Evolutionary conservation across 2,113 vertebrate genomes (phyloP), one percentile per base, ranked within the genome.

Genomic region (Nothocercus nigrocapillus): DNA sequence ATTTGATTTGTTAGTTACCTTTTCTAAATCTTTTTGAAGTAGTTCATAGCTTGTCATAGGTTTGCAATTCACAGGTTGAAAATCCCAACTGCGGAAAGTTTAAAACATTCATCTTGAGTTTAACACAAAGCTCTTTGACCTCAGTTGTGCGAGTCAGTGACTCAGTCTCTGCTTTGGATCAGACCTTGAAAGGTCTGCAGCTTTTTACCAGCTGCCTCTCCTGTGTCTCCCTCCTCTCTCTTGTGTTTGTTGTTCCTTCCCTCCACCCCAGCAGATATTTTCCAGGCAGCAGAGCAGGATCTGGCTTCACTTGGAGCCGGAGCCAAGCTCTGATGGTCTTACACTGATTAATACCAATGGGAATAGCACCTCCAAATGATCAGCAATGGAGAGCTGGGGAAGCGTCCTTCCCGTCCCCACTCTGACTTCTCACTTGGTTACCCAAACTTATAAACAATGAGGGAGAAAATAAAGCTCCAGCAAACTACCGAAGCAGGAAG

Each of bases 261-360:
- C 56, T 34, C 64, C 92, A 88, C 9, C n/a, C 80, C 62, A 72
- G 28, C 64, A 74, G 89, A 89, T 75, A 67, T 93, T 95, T 95
- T 93, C 75, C 79, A 89, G 90, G 80, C 80, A 79, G 54, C 61
- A 74, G 44, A 66, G 44, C 45, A 74, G 78, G 47, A 53, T 73
- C 24, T 77, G 72, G 66, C 74, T 76, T 79, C 86, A 13, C 32
- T 30, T 53, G 58, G 27, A 92, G 56, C 19, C 51, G 47, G 53
- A 84, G 83, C 83, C 86, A 75, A 89, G 69, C 34, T 44, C 53
- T 67, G 61, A 64, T 88, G 90, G 20, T 70, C 56, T 53, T 76
- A n/a, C 56, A 8, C 77, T 62, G 84, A 76, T 84, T 25, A 44
- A 84, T 79, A 79, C 81, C 77, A 47, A 34, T 2, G 44, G 89